Evolutionary conservation across 2,888 invertebrate genomes (phyloP), one percentile per base, ranked within the genome.

Genomic region (Eupithecia centaureata): DNA sequence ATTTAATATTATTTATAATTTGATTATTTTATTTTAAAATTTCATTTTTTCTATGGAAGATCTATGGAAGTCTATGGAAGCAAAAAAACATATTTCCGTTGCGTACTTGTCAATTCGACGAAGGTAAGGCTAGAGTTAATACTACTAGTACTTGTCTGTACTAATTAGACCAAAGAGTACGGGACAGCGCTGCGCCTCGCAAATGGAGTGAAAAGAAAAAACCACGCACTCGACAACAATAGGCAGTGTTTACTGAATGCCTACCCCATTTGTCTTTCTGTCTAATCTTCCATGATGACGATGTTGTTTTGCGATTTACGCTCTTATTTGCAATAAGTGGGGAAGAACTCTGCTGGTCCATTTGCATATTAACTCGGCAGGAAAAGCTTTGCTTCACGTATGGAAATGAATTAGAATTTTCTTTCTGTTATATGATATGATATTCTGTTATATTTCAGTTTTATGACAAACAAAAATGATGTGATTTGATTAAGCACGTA

Each of bases 261-360:
- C 75, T 60, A 63, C 63, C 42, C 58, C 68, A 68, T 68, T 89
- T 88, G 84, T 89, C 87, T 86, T 86, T 83, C 86, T 85, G 90
- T 89, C 88, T 88, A 89, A 90, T 90, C 86, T 90, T 86, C 85
- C 85, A 84, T 86, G 85, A 88, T 88, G 88, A 88, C 88, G 83
- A 84, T 83, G 66, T 70, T 70, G 70, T 70, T 70, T 70, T 66
- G 66, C 70, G 63, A 70, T 70, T 63, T 58, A 70, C 63, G 63
- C 58, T 70, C 70, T 70, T 66, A 70, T 70, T 70, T 70, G 74
- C 65, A 69, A 63, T 63, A 70, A 66, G 70, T 70, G 65, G 61
- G 61, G 62, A 60, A 54, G 65, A 70, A 60, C 58, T 70, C 63
- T 70, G 60, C 62, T 63, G 57, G 66, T 64, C 70, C 70, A 70